phyloP scores from a whole-genome alignment of 2,797 vertebrate species.

The Hydrolagus colliei region DNA sequence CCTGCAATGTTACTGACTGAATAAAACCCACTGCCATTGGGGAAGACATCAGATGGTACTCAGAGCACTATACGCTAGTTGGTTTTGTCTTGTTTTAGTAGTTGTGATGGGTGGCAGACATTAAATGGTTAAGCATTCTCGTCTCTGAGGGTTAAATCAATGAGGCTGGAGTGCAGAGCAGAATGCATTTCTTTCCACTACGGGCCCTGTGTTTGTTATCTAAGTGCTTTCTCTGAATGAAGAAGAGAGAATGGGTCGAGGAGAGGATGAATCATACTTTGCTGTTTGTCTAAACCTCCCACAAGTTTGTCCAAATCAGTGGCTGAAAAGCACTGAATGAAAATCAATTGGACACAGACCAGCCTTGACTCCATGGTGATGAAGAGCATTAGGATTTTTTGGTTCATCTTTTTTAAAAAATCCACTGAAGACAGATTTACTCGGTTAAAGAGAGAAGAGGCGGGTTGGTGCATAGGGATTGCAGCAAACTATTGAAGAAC shows the following conservation, averaged over 20 bases:
- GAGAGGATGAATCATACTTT: constrained; percentile 24
- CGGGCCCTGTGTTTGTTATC: not conserved
- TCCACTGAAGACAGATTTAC: not conserved
- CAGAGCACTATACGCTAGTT: no score
- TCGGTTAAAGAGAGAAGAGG: not conserved
- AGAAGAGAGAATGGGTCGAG: not conserved
- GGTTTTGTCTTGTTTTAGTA: no score
- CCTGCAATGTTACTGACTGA: no score
- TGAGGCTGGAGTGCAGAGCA: not conserved
- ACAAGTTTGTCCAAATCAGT: constrained; percentile 8
- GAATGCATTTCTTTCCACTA: not conserved
- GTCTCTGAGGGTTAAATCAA: not conserved
- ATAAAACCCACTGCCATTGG: no score
- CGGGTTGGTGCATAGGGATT: not conserved
- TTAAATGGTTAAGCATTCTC: not conserved
- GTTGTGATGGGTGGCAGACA: no score
- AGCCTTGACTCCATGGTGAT: not conserved
- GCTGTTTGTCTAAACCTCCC: constrained; percentile 28
- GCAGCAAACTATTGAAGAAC: not conserved
- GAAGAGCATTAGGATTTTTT: not conserved
- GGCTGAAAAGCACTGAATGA: not conserved
- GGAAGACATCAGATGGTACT: no score
- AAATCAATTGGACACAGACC: constrained; percentile 21
- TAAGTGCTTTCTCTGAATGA: not conserved
- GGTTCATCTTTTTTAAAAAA: not conserved